These are phyloP conservation scores for Etheostoma perlongum DNA, from an alignment of 2,797 vertebrate genomes.

Conservation along the genomic window DNA sequence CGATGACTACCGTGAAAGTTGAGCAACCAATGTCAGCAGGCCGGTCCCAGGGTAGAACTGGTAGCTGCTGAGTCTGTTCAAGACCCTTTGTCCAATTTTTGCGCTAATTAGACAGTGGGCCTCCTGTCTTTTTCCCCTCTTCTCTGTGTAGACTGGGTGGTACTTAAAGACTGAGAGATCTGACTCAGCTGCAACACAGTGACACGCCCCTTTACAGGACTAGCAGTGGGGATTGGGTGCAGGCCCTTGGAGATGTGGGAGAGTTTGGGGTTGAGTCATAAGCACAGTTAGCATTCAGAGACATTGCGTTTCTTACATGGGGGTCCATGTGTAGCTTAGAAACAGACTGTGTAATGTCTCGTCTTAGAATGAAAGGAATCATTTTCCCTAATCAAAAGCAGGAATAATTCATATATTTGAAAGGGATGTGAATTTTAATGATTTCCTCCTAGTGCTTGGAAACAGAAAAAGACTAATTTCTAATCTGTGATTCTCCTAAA, in stretches of 20 bases:
- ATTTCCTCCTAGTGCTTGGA: background rate
- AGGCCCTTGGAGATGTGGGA: slow-evolving; percentile 2
- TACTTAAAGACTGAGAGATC: slow-evolving; percentile 11
- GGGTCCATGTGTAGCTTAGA: slow-evolving; percentile 42
- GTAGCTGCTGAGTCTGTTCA: slow-evolving; percentile 1
- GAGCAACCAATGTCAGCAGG: slow-evolving; percentile 2
- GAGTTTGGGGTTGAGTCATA: slow-evolving; percentile 49
- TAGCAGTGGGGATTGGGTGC: slow-evolving; percentile 29
- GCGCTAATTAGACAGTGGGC: slow-evolving; percentile 43
- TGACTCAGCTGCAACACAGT: slow-evolving; percentile 33
- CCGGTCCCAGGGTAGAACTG: background rate
- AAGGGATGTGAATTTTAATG: background rate
- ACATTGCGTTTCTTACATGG: slow-evolving; percentile 25
- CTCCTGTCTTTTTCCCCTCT: background rate
- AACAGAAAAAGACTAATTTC: background rate
- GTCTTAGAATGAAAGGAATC: background rate
- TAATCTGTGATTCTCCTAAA: background rate
- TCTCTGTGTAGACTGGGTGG: slow-evolving; percentile 9
- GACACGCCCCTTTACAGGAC: slow-evolving; percentile 14
- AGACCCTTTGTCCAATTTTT: slow-evolving; percentile 34
- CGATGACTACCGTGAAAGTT: background rate
- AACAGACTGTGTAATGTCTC: background rate
- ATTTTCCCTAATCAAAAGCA: background rate
- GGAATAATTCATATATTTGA: background rate
- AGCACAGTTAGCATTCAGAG: slow-evolving; percentile 40